A percentile compares a stretch with the other conserved stretches of the same genome.
phyloP scores from a whole-genome alignment of 2,113 vertebrate genomes.

The Bombycilla garrulus region DNA sequence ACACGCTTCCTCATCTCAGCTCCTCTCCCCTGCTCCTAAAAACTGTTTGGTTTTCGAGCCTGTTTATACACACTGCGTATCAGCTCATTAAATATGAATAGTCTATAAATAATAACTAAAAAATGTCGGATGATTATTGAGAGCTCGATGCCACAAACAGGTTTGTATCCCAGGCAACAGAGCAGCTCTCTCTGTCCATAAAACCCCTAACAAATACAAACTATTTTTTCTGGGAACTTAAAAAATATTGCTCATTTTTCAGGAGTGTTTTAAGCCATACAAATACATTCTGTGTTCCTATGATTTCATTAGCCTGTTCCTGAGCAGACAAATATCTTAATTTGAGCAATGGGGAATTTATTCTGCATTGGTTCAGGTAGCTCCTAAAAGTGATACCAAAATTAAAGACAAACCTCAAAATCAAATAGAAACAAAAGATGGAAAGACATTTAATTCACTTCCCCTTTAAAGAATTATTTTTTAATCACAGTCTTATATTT shows the following conservation, averaged over 20 bases:
- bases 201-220: not conserved
- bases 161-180: constrained; percentile 26
- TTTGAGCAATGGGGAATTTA: not conserved
- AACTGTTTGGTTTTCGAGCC: not conserved
- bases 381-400: not conserved
- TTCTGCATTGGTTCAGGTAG: not conserved
- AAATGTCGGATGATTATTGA: not conserved
- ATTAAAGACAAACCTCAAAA: not conserved
- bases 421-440: not conserved
- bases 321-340: not conserved
- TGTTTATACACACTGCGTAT: not conserved
- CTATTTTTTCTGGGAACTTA: not conserved
- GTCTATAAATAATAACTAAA: constrained; percentile 40
- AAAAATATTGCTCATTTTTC: not conserved
- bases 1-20: not conserved
- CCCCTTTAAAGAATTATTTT: not conserved
- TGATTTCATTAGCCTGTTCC: not conserved
- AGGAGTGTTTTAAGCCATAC: not conserved
- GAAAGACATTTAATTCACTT: not conserved
- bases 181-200: not conserved
- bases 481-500: not conserved
- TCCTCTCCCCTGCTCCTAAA: not conserved
- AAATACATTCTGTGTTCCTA: not conserved
- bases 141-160: not conserved
- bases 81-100: constrained; percentile 40